Base-by-base conservation (phyloP, 2,888 invertebrate genomes). In the Brachypalpus laphriformis region DNA sequence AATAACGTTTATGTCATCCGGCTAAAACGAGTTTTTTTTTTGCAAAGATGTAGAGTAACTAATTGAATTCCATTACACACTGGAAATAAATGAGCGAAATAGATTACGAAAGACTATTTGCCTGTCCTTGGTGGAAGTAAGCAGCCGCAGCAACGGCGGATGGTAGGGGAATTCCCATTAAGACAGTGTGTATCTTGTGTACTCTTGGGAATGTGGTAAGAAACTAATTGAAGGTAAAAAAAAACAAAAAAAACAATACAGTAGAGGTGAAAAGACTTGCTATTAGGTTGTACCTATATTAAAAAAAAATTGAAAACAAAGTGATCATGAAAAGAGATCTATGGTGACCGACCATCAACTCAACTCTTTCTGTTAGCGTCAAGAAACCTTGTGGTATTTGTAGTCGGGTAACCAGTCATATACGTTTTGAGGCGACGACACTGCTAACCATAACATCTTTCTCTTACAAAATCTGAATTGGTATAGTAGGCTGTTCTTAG, bases 1-100 rank as follows among this genome's bases (percentile, higher is more conserved):
- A 75, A 42, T 66, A 16, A 25, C 37, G 47, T 28, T 66, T 57
- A 57, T 57, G 40, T 57, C 65, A 57, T 57, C 57, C 65, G 75
- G 56, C 34, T 31, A 54, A 45, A 45, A 56, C 56, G 37, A 42
- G 45, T 56, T 56, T 14, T 25, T 42, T 71, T 45, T 34, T 28
- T 42, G 51, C 42, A 54, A 9, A 47, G 47, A 47, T 18, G 9
- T 45, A 11, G 61, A 25, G 40, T 28, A 45, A 11, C 28, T 18
- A 47, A 65, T 31, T 49, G 34, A 49, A 22, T 20, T 37, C 9
- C 37, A 34, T n/a, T 37, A 28, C 45, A 34, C 14, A 31, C 22
- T 37, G 47, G 22, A 40, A 37, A 16, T 49, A 59, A 59, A 59
- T 49, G 25, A 25, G 25, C 3, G 8, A 22, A 49, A 14, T 51